A percentile compares a stretch with the other conserved stretches of the same genome.
These are phyloP conservation scores for Euura saliciscinereae DNA, from an alignment of 1,140 invertebrate species.

Conservation along the genomic window DNA sequence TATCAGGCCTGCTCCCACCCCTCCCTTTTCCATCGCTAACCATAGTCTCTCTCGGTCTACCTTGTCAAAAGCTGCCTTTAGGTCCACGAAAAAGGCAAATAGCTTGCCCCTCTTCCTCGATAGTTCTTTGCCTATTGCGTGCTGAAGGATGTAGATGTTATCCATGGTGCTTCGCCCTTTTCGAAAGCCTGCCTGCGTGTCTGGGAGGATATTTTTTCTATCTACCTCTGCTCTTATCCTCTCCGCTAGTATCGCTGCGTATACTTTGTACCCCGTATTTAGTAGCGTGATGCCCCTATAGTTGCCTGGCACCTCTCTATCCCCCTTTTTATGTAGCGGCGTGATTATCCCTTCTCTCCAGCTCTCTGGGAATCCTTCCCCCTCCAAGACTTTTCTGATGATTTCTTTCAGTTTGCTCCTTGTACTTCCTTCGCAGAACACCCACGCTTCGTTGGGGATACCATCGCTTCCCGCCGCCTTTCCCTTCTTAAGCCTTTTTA, in stretches of 20 bases:
- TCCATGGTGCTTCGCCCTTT: no score
- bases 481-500: no score
- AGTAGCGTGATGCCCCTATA: constrained; percentile 29
- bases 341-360: constrained; percentile 24
- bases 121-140: not conserved
- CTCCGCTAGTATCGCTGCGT: constrained; percentile 19
- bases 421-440: not conserved
- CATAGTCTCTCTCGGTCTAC: constrained; percentile 9
- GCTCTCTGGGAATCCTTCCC: constrained; percentile 21
- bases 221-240: constrained; percentile 20
- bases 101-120: constrained; percentile 4
- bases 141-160: constrained; percentile 15
- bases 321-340: constrained; percentile 29
- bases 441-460: no score
- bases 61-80: not conserved
- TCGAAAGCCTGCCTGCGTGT: not conserved
- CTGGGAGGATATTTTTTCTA: constrained; percentile 8
- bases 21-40: constrained; percentile 9
- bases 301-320: constrained; percentile 19
- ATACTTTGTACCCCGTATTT: constrained; percentile 17
- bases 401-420: not conserved
- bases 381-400: constrained; percentile 15
- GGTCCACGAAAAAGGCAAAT: not conserved
- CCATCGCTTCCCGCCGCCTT: no score
- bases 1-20: constrained; percentile 10